A percentile compares a stretch with the other conserved stretches of the same genome.
These are phyloP conservation scores for Drosophila willistoni DNA, from an alignment of 1,140 invertebrate species.

Conservation along the genomic window DNA sequence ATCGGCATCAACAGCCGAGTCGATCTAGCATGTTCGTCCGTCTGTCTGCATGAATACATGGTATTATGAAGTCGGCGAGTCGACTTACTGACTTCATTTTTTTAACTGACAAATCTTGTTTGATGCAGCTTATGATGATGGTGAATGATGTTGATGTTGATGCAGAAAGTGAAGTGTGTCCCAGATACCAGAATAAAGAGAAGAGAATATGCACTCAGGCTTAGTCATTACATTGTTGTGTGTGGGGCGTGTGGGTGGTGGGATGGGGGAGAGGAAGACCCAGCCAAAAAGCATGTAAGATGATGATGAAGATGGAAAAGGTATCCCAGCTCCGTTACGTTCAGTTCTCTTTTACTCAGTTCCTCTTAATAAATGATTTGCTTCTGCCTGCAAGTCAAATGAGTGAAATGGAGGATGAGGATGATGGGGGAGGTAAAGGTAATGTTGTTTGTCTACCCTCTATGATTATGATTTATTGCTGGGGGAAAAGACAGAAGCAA, in stretches of 20 bases:
- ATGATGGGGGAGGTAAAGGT: no score
- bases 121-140: conserved; percentile 12
- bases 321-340: no score
- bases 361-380: conserved; percentile 13
- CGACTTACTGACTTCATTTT: not conserved
- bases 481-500: conserved; percentile 1
- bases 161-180: not conserved
- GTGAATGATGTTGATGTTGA: conserved; percentile 4
- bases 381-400: not conserved
- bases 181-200: not conserved
- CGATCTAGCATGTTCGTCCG: no score
- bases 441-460: not conserved
- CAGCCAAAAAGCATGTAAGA: conserved; percentile 1
- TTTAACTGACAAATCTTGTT: conserved; percentile 10
- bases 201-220: conserved; percentile 7
- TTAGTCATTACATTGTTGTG: conserved; percentile 2
- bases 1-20: no score
- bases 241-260: no score
- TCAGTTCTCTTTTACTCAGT: no score
- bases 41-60: no score
- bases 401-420: no score
- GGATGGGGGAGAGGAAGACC: no score
- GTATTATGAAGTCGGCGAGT: no score
- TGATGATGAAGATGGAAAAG: not conserved
- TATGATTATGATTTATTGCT: conserved; percentile 9